These are phyloP conservation scores for Neoitamus cyanurus DNA, from an alignment of 2,888 invertebrate genomes.

Conservation along the genomic window DNA sequence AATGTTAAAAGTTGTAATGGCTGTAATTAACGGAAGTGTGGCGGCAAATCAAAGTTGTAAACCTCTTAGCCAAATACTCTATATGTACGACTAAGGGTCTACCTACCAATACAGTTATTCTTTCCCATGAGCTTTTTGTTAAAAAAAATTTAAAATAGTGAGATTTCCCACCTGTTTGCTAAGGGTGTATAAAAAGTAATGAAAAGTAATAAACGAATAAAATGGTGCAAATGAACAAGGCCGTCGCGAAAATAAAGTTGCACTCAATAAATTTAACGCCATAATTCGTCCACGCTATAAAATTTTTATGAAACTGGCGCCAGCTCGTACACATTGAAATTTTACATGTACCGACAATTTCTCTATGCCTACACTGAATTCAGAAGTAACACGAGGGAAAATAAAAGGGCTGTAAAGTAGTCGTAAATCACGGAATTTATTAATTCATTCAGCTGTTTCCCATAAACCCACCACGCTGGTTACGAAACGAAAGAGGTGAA, in stretches of 20 bases:
- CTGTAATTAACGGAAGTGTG: too few species aligned
- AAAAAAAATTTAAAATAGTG: background rate
- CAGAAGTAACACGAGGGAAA: conserved; percentile 2
- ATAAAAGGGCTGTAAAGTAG: background rate
- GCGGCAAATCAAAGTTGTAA: too few species aligned
- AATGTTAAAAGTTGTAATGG: too few species aligned
- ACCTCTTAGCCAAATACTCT: too few species aligned
- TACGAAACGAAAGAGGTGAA: background rate
- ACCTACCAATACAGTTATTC: too few species aligned
- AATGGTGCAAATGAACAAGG: background rate
- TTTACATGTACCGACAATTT: background rate
- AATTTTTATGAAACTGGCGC: background rate
- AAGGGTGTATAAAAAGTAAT: background rate
- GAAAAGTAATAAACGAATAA: background rate
- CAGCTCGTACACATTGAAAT: background rate
- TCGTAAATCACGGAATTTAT: background rate
- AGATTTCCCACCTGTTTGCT: background rate
- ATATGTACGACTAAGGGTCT: too few species aligned
- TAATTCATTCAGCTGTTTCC: background rate
- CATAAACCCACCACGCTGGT: background rate
- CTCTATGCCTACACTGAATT: background rate
- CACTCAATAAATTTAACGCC: background rate
- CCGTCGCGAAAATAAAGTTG: background rate
- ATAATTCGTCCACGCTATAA: background rate
- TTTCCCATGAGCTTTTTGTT: too few species aligned